A percentile compares a stretch with the other conserved stretches of the same genome.
phyloP scores from a whole-genome alignment of 2,888 invertebrate genomes.

The Dryadula phaetusa region DNA sequence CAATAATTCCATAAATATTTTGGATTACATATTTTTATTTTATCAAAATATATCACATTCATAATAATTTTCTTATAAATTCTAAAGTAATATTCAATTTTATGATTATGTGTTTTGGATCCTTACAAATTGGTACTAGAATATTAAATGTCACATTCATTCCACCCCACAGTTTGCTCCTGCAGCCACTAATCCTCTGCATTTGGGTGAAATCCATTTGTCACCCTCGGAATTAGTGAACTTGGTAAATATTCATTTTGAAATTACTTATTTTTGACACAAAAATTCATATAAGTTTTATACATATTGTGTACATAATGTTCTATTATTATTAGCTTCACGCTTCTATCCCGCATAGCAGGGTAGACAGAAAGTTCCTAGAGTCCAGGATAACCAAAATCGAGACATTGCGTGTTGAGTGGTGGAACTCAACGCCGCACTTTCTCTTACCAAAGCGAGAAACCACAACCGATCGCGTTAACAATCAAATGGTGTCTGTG shows the following conservation, averaged over 20 bases:
- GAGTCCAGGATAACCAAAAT: too few species aligned
- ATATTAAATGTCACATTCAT: conserved; percentile 58
- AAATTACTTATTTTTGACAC: conserved; percentile 36
- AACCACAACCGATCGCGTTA: too few species aligned
- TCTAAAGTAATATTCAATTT: conserved; percentile 3
- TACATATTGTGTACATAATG: not conserved
- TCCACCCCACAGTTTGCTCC: conserved; percentile 60
- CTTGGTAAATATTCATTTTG: conserved; percentile 44
- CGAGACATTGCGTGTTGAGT: too few species aligned
- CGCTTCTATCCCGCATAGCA: too few species aligned
- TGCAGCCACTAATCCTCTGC: conserved; percentile 59
- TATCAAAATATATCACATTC: too few species aligned
- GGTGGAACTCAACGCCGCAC: too few species aligned
- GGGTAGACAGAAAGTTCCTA: too few species aligned
- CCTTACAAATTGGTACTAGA: conserved; percentile 55
- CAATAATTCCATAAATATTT: too few species aligned
- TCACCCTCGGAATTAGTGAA: conserved; percentile 47
- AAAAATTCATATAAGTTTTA: not conserved
- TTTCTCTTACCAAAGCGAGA: too few species aligned
- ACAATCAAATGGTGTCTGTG: too few species aligned
- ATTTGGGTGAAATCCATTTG: conserved; percentile 54
- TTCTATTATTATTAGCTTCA: not conserved
- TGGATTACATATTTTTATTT: too few species aligned
- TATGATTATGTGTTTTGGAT: conserved; percentile 39
- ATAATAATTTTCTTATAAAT: too few species aligned